Evolutionary conservation across 1,140 invertebrate species (phyloP).

Genomic region (Berghia stephanieae): DNA sequence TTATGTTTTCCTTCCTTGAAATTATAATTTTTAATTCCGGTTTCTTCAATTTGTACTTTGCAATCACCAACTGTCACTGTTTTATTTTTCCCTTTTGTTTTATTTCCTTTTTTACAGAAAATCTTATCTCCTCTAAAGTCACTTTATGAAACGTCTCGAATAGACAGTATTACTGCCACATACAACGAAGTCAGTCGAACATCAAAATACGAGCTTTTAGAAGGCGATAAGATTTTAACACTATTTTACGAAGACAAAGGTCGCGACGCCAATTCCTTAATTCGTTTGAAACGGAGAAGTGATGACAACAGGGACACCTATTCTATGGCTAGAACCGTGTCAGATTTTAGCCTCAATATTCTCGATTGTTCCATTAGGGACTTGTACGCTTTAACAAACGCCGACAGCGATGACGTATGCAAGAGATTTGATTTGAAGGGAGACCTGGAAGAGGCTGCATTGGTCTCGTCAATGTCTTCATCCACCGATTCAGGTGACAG

Average conservation of each 20-base stretch:
- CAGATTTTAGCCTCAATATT: conserved; percentile 16
- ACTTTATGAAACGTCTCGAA: neutral
- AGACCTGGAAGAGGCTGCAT: neutral
- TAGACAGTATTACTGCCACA: neutral
- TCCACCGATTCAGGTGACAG: too few species aligned
- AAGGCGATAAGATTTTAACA: conserved; percentile 22
- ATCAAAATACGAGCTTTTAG: neutral
- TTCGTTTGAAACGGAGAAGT: neutral
- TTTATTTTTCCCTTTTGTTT: too few species aligned
- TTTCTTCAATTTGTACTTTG: too few species aligned
- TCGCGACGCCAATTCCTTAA: neutral
- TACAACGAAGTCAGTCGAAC: neutral
- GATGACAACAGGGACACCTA: neutral
- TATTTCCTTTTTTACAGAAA: conserved; percentile 4
- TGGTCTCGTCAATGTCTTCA: neutral
- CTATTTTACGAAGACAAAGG: neutral
- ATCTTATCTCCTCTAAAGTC: neutral
- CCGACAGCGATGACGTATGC: neutral
- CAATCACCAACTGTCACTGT: too few species aligned
- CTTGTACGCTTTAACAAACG: conserved; percentile 25
- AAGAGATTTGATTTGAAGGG: neutral
- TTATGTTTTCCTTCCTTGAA: too few species aligned
- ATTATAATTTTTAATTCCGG: too few species aligned
- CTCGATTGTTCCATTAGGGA: conserved; percentile 5
- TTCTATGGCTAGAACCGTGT: conserved; percentile 26